phyloP scores from a whole-genome alignment of 2,113 vertebrate species.

The Grantiella picta region DNA sequence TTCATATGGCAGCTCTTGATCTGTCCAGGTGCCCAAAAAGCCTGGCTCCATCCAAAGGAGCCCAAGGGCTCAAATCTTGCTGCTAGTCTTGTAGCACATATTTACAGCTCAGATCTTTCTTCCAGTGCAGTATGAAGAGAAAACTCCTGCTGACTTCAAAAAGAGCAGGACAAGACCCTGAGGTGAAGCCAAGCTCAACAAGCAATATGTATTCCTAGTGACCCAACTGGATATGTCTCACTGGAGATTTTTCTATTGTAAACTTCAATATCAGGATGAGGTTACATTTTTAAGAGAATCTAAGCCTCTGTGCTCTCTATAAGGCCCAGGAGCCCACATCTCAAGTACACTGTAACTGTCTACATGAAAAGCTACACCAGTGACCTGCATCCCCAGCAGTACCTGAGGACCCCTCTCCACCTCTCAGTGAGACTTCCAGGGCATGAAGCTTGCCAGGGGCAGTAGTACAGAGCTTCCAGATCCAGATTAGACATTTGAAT shows the following conservation, averaged over 20 bases:
- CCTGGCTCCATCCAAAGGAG: not conserved
- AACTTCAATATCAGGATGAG: not conserved
- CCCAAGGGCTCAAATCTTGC: not conserved
- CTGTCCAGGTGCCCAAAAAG: not conserved
- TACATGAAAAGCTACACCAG: not conserved
- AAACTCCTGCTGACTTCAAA: not conserved
- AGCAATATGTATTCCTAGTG: not conserved
- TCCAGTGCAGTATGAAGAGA: not conserved
- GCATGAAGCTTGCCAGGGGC: not conserved
- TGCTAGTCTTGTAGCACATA: not conserved
- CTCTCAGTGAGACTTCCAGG: not conserved
- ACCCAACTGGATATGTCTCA: not conserved
- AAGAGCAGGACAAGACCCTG: not conserved
- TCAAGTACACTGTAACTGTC: not conserved
- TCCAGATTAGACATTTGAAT: not conserved
- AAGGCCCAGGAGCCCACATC: not conserved
- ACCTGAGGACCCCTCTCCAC: not conserved
- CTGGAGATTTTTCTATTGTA: not conserved
- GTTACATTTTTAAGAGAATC: not conserved
- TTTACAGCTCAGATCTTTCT: not conserved
- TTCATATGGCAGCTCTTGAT: not conserved
- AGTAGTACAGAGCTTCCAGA: not conserved
- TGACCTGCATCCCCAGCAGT: fast-evolving
- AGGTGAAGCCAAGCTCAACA: not conserved
- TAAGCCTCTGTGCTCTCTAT: not conserved